A percentile compares a stretch with the other conserved stretches of the same genome.
Evolutionary conservation across 64 coral and sea anemone species (phyloP).

Genomic region (Hydrozoanthus tunicans): DNA sequence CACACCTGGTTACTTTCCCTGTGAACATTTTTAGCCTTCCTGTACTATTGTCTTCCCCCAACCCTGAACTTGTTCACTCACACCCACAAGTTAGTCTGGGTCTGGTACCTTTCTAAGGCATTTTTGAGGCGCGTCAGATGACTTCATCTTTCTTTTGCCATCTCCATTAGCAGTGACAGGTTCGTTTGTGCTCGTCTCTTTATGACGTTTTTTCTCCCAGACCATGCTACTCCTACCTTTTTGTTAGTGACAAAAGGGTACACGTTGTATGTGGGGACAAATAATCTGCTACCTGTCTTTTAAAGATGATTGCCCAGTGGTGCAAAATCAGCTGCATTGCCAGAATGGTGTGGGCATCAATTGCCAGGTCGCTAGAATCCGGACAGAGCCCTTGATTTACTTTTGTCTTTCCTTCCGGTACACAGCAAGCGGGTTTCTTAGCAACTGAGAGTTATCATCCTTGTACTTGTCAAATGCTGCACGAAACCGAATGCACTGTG

Average conservation of each 20-base stretch:
- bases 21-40: too few species aligned
- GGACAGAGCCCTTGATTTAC: neutral
- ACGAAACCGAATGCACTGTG: constrained; percentile 9
- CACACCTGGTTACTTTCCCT: too few species aligned
- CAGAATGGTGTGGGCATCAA: constrained; percentile 28
- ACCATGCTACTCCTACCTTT: too few species aligned
- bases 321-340: constrained; percentile 33
- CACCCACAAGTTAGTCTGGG: too few species aligned
- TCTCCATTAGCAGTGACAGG: too few species aligned
- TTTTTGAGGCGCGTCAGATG: too few species aligned
- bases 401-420: neutral
- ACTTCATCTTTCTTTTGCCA: too few species aligned
- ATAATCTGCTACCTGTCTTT: neutral
- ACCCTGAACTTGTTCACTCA: too few species aligned
- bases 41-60: too few species aligned
- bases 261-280: neutral
- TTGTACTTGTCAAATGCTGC: constrained; percentile 20
- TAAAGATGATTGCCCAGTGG: constrained; percentile 1
- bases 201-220: too few species aligned
- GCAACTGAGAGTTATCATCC: constrained; percentile 1
- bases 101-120: too few species aligned
- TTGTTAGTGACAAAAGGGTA: neutral
- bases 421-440: constrained; percentile 25
- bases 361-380: neutral
- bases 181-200: too few species aligned